Evolutionary conservation across 2,797 vertebrate species (phyloP).

Genomic region (Aulostomus chinensis): DNA sequence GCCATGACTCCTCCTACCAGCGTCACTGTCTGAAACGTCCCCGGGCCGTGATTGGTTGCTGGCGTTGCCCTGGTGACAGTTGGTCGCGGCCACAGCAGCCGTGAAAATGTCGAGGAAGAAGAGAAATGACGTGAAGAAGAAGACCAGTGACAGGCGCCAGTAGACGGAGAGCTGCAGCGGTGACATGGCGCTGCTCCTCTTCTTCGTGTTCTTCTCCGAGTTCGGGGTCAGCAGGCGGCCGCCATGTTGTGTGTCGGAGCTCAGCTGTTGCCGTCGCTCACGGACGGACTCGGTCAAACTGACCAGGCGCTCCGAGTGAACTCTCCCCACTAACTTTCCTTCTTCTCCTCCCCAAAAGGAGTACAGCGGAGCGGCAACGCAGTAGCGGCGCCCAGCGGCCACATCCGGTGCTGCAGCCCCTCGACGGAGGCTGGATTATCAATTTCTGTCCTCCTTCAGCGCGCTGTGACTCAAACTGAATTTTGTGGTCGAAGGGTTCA

Average conservation of each 20-base stretch:
- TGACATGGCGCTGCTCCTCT: slow-evolving; percentile 29
- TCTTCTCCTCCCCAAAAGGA: too few species aligned
- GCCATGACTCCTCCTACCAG: slow-evolving; percentile 30
- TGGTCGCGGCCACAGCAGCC: background rate
- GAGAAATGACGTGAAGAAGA: slow-evolving; percentile 67
- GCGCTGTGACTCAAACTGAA: too few species aligned
- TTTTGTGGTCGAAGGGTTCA: too few species aligned
- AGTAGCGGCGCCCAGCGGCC: too few species aligned
- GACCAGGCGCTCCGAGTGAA: background rate
- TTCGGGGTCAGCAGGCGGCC: background rate
- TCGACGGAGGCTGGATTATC: too few species aligned
- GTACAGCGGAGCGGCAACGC: too few species aligned
- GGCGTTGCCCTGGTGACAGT: slow-evolving; percentile 46
- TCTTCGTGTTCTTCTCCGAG: background rate
- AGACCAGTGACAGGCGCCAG: slow-evolving; percentile 69
- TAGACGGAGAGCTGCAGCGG: slow-evolving; percentile 74
- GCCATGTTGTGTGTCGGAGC: background rate
- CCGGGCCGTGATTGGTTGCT: slow-evolving; percentile 48
- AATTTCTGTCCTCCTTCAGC: too few species aligned
- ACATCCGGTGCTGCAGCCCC: too few species aligned
- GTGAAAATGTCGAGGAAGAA: slow-evolving; percentile 78
- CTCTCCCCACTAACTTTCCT: too few species aligned
- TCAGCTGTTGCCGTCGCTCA: background rate
- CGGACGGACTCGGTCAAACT: slow-evolving; percentile 22
- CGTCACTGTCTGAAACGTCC: background rate